These are phyloP conservation scores for Eumaeus atala DNA, from an alignment of 1,140 invertebrate species.

Conservation along the genomic window DNA sequence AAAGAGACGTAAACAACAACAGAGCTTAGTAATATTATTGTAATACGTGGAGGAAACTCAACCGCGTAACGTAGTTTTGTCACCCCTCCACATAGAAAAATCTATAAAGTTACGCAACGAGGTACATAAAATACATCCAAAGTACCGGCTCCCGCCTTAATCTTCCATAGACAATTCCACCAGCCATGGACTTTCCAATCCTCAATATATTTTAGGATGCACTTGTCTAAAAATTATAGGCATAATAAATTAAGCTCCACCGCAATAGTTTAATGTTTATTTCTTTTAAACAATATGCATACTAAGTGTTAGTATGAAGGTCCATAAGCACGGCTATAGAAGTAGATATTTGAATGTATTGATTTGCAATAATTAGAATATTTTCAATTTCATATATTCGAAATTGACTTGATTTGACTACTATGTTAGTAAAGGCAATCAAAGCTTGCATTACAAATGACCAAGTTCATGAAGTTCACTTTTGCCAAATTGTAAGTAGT, in stretches of 20 bases:
- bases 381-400: too few relatives aligned
- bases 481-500: too few relatives aligned
- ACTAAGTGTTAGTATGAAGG: too few relatives aligned
- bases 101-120: conserved; percentile 25
- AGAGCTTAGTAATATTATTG: not conserved
- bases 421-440: conserved; percentile 13
- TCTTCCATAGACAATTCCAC: conserved; percentile 41
- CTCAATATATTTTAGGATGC: conserved; percentile 39
- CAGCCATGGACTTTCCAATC: conserved; percentile 33
- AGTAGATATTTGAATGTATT: not conserved
- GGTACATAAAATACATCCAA: too few relatives aligned
- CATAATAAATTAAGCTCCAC: conserved; percentile 10
- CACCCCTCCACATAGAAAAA: not conserved
- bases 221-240: conserved; percentile 46
- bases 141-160: too few relatives aligned
- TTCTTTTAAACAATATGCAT: too few relatives aligned
- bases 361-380: conserved; percentile 15
- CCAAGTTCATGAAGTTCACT: not conserved
- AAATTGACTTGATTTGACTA: conserved; percentile 15
- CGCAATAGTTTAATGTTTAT: not conserved
- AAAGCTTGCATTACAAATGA: conserved; percentile 12
- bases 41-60: not conserved
- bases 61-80: not conserved
- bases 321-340: not conserved
- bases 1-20: not conserved